Conservation (phyloP, 2,888 invertebrate genomes). For the Rosalia funebris region DNA sequence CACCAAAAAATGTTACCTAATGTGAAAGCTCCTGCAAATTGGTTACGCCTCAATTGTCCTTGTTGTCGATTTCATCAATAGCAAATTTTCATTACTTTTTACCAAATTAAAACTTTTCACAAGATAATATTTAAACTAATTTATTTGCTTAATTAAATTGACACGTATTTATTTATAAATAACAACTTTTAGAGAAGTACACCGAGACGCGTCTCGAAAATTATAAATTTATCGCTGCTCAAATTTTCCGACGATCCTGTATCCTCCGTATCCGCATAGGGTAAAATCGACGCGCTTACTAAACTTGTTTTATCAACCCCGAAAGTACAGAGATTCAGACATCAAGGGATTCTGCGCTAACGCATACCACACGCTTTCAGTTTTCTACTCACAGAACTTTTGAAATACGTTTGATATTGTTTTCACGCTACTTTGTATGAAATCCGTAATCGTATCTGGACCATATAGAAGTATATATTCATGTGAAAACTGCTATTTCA, state of each 20-base stretch:
- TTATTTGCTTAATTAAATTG: not conserved
- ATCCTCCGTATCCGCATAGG: constrained; percentile 11
- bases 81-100: not conserved
- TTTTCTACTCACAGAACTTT: not conserved
- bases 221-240: not conserved
- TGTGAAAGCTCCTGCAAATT: not conserved
- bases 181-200: not conserved
- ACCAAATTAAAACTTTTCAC: not conserved
- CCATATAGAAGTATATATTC: too few relatives aligned
- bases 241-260: not conserved
- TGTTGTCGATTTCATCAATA: not conserved
- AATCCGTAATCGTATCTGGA: too few relatives aligned
- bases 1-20: not conserved
- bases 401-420: not conserved
- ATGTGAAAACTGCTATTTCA: too few relatives aligned
- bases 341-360: constrained; percentile 34
- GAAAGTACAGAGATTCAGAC: constrained; percentile 20
- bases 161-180: not conserved
- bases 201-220: not conserved
- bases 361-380: not conserved
- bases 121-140: not conserved
- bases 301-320: constrained; percentile 27
- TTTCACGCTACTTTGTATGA: too few relatives aligned
- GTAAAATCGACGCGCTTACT: constrained; percentile 28
- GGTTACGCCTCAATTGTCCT: not conserved